phyloP scores from a whole-genome alignment of 2,797 vertebrate genomes.

The Artibeus jamaicensis region DNA sequence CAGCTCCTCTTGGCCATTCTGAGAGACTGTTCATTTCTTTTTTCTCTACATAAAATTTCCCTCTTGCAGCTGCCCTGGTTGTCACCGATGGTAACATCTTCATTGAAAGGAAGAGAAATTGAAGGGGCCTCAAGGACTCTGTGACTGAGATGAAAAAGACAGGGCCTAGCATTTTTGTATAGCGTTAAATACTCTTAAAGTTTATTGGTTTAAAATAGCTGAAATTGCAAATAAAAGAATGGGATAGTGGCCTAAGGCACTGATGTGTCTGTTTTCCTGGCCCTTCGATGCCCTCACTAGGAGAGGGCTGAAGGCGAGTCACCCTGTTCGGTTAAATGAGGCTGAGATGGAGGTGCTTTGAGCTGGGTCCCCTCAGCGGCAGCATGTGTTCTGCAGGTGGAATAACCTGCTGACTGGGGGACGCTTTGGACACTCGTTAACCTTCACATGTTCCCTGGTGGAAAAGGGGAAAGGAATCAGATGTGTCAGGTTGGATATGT shows the following conservation, averaged over 20 bases:
- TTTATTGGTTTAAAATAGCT: neutral
- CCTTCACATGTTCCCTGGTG: neutral
- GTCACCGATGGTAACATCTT: neutral
- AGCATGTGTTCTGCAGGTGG: neutral
- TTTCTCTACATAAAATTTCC: neutral
- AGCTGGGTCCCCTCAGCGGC: neutral
- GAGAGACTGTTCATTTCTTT: neutral
- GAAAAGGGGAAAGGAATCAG: neutral
- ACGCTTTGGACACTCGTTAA: neutral
- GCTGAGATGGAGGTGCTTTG: too few species aligned
- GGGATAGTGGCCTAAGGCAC: neutral
- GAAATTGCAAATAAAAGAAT: neutral
- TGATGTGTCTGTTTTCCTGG: neutral
- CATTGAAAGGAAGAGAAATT: neutral
- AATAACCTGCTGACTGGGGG: neutral
- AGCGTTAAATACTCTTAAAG: neutral
- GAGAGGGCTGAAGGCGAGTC: neutral
- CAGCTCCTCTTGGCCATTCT: neutral
- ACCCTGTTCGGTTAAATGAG: neutral
- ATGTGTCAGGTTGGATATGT: neutral
- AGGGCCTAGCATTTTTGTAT: neutral
- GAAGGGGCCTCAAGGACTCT: neutral
- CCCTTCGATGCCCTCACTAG: neutral
- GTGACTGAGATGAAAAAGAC: neutral
- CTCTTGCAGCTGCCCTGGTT: neutral